Evolutionary conservation across 2,113 vertebrate species (phyloP).

Genomic region (Microtus montanus): DNA sequence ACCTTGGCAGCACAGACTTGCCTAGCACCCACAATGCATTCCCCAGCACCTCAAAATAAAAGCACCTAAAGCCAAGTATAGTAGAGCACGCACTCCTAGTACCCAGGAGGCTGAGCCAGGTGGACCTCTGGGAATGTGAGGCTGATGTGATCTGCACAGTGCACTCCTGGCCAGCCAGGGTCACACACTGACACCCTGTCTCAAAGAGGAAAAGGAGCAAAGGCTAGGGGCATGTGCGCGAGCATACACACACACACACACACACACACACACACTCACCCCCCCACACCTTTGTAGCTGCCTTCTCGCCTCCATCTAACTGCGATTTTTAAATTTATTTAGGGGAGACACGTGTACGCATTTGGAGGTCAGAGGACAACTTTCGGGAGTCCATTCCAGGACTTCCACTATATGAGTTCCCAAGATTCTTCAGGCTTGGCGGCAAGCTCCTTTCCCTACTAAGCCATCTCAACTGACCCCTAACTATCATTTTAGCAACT

Average conservation of each 20-base stretch:
- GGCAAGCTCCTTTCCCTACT: neutral
- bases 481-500: neutral
- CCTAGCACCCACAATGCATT: neutral
- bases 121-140: neutral
- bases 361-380: neutral
- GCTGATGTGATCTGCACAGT: too few species aligned
- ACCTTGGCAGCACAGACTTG: neutral
- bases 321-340: neutral
- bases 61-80: neutral
- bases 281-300: neutral
- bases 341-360: neutral
- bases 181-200: neutral
- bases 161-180: too few species aligned
- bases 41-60: neutral
- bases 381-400: neutral
- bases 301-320: neutral
- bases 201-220: neutral
- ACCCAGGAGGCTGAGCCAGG: neutral
- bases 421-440: neutral
- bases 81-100: too few species aligned
- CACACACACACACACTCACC: neutral
- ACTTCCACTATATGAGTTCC: neutral
- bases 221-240: neutral
- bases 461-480: neutral
- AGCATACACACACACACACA: too few species aligned